Conservation (phyloP, 1,140 invertebrate species). For the Condylostylus longicornis region DNA sequence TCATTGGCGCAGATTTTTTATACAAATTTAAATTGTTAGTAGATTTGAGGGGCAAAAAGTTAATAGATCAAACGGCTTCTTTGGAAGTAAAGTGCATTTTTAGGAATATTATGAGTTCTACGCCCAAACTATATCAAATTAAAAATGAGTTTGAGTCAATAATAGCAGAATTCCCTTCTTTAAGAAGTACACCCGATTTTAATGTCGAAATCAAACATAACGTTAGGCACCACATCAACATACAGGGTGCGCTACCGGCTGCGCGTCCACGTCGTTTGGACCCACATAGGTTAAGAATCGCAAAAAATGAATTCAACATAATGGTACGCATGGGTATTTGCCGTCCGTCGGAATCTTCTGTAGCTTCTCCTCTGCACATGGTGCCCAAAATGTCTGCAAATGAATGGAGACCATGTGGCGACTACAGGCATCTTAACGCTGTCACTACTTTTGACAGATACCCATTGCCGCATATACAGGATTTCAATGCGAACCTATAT, state of each 20-base stretch:
- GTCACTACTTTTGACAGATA: constrained; percentile 24
- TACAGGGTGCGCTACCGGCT: constrained; percentile 23
- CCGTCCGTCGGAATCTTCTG: constrained; percentile 24
- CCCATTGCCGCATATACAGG: constrained; percentile 18
- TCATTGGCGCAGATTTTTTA: constrained; percentile 24
- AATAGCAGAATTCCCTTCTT: not conserved
- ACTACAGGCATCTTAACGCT: constrained; percentile 31
- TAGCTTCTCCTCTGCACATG: constrained; percentile 33
- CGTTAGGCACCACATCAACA: constrained; percentile 11
- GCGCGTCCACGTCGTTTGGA: constrained; percentile 21
- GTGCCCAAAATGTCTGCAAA: constrained; percentile 27
- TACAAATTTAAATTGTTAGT: constrained; percentile 10
- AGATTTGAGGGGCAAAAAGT: constrained; percentile 11
- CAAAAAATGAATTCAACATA: constrained; percentile 16
- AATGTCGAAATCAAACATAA: not conserved
- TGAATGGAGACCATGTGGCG: constrained; percentile 25
- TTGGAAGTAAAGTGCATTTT: not conserved
- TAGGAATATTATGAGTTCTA: not conserved
- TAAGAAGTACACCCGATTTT: not conserved
- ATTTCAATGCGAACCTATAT: constrained; percentile 21
- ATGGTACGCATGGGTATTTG: constrained; percentile 17
- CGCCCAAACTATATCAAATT: not conserved
- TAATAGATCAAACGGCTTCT: constrained; percentile 5
- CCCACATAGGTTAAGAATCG: constrained; percentile 15
- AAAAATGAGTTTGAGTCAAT: not conserved